Evolutionary conservation across 2,797 vertebrate genomes (phyloP).

Genomic region (Chrosomus eos): DNA sequence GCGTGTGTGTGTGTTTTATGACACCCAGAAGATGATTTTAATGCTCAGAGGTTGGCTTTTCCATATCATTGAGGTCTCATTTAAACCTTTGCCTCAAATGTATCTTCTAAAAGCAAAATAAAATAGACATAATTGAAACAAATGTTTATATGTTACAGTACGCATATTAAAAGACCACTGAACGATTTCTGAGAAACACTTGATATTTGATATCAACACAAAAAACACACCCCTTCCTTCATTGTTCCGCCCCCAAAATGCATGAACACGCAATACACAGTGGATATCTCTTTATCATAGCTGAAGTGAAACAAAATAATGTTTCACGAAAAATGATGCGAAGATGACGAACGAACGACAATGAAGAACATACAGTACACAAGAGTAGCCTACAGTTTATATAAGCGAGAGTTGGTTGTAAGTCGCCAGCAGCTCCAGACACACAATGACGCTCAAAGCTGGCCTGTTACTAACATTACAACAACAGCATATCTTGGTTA

Average conservation of each 20-base stretch:
- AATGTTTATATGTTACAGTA: background rate
- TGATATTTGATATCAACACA: background rate
- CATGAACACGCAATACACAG: too few relatives aligned
- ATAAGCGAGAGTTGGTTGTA: too few relatives aligned
- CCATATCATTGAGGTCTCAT: background rate
- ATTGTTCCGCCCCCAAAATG: background rate
- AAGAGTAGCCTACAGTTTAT: too few relatives aligned
- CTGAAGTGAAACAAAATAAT: too few relatives aligned
- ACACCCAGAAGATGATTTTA: background rate
- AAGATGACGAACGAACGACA: too few relatives aligned
- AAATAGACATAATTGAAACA: background rate
- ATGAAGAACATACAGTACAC: too few relatives aligned
- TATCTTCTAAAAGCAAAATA: background rate
- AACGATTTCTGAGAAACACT: background rate
- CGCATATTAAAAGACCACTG: background rate
- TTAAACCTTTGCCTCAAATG: background rate
- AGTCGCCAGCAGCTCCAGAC: too few relatives aligned
- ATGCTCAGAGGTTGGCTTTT: background rate
- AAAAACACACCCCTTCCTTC: background rate
- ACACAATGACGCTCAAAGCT: too few relatives aligned
- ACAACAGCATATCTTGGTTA: too few relatives aligned
- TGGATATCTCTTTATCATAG: too few relatives aligned
- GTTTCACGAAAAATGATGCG: too few relatives aligned
- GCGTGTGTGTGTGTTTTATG: constrained; percentile 2
- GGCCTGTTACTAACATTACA: too few relatives aligned